Percentiles rank a stretch among this genome's conserved stretches.
These are phyloP conservation scores for Globia sparganii DNA, from an alignment of 2,888 invertebrate genomes.

Conservation along the genomic window DNA sequence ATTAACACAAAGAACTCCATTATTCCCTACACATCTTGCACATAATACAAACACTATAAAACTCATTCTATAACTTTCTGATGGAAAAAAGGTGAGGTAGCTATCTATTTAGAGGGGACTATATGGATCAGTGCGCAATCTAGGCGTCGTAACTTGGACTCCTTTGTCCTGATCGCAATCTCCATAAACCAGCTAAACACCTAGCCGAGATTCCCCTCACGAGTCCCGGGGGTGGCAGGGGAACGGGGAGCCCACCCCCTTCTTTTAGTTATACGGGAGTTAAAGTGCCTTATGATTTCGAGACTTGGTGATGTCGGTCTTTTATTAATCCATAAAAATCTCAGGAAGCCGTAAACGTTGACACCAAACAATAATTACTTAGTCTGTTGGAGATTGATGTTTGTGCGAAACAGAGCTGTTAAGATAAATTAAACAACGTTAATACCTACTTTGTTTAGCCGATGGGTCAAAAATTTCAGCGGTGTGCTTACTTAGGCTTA, in stretches of 20 bases:
- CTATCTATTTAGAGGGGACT: slow-evolving; percentile 76
- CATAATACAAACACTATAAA: slow-evolving; percentile 63
- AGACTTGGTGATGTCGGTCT: slow-evolving; percentile 78
- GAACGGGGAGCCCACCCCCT: slow-evolving; percentile 66
- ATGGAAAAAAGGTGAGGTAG: slow-evolving; percentile 72
- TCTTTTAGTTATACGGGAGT: slow-evolving; percentile 80
- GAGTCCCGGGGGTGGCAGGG: slow-evolving; percentile 63
- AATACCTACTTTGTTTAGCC: slow-evolving; percentile 5
- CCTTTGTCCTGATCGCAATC: slow-evolving; percentile 89
- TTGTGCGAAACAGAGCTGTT: slow-evolving; percentile 49
- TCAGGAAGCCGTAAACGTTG: slow-evolving; percentile 72
- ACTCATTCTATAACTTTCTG: slow-evolving; percentile 72
- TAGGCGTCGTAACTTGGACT: slow-evolving; percentile 85
- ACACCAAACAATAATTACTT: slow-evolving; percentile 75
- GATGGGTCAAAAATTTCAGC: not conserved
- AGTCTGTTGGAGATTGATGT: slow-evolving; percentile 54
- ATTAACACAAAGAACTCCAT: slow-evolving; percentile 50
- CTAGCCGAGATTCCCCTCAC: slow-evolving; percentile 85
- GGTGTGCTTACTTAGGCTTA: not conserved
- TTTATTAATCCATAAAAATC: slow-evolving; percentile 84
- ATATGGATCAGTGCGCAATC: slow-evolving; percentile 84
- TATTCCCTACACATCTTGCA: slow-evolving; percentile 37
- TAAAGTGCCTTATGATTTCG: slow-evolving; percentile 85
- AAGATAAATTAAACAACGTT: slow-evolving; percentile 46
- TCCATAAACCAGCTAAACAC: slow-evolving; percentile 90